A percentile compares a stretch with the other conserved stretches of the same genome.
phyloP scores from a whole-genome alignment of 92 coral and sea anemone genomes.

The Zoanthus gigantus region DNA sequence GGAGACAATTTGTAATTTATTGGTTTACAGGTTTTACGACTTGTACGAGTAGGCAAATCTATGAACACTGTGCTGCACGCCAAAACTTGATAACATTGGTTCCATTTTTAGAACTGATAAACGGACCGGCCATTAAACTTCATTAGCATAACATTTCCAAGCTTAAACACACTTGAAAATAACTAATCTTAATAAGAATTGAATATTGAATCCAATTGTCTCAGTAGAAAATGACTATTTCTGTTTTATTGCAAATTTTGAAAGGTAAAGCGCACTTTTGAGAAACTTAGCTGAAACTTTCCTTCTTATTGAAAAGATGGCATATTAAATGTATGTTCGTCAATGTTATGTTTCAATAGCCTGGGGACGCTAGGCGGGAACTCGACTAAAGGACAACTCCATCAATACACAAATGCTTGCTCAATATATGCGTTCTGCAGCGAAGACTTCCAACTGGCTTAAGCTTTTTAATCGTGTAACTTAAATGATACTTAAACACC shows the following conservation, averaged over 20 bases:
- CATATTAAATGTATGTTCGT: not conserved
- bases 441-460: not conserved
- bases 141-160: not conserved
- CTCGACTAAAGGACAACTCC: not conserved
- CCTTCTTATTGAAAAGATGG: not conserved
- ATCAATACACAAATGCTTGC: not conserved
- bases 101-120: conserved; percentile 3
- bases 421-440: not conserved
- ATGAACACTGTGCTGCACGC: not conserved
- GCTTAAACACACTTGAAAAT: not conserved
- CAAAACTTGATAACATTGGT: not conserved
- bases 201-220: not conserved
- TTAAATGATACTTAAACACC: not conserved
- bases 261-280: not conserved
- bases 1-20: no score
- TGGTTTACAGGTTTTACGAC: not conserved
- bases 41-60: not conserved
- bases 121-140: not conserved
- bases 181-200: not conserved
- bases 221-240: not conserved
- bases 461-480: not conserved
- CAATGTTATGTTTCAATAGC: not conserved
- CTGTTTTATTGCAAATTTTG: not conserved
- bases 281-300: not conserved
- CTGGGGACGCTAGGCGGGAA: not conserved